Conservation (phyloP, 2,797 vertebrate species). For the Pangasius larnaudii region DNA sequence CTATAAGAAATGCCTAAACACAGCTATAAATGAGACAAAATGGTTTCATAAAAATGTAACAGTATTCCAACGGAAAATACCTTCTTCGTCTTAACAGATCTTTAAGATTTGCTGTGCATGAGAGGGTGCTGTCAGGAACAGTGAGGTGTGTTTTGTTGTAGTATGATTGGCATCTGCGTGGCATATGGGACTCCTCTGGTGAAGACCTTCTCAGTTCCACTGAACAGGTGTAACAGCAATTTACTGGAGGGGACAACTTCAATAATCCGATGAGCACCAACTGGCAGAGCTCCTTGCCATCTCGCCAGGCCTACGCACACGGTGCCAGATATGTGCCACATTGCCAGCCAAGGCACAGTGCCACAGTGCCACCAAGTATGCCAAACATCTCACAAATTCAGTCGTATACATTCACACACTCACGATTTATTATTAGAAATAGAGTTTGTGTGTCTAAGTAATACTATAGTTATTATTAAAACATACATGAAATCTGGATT, state of each 20-base stretch:
- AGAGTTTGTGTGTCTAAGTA: background rate
- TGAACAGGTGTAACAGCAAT: constrained; percentile 75
- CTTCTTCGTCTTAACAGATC: background rate
- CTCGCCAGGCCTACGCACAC: constrained; percentile 45
- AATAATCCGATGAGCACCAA: constrained; percentile 70
- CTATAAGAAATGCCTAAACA: background rate
- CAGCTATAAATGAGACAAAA: background rate
- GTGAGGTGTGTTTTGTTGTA: constrained; percentile 31
- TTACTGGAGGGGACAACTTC: constrained; percentile 67
- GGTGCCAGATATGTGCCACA: constrained; percentile 61
- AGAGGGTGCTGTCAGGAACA: background rate
- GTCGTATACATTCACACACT: constrained; percentile 33
- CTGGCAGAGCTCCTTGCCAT: constrained; percentile 64
- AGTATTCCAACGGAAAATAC: background rate
- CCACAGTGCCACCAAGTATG: constrained; percentile 65
- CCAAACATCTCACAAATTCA: constrained; percentile 64
- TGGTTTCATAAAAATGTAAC: background rate
- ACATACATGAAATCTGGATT: background rate
- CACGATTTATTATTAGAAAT: constrained; percentile 29
- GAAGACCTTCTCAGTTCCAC: constrained; percentile 60
- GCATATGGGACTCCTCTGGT: constrained; percentile 72
- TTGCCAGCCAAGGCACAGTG: constrained; percentile 71
- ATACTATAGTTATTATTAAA: background rate
- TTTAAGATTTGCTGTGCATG: background rate
- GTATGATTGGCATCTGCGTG: constrained; percentile 56